Conservation (phyloP, 2,113 vertebrate genomes). For the Sinosuthora webbiana region DNA sequence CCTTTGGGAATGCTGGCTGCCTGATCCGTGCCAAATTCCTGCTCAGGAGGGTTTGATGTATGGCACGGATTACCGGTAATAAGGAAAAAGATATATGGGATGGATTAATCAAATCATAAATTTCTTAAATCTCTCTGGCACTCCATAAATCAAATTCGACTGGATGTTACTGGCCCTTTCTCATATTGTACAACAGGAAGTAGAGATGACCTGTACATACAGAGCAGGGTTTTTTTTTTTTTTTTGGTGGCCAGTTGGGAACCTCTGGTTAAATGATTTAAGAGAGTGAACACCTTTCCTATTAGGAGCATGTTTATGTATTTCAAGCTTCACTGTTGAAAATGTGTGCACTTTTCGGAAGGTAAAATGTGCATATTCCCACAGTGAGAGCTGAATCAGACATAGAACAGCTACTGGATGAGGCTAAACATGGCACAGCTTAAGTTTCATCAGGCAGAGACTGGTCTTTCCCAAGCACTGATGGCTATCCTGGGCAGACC, state of each 20-base stretch:
- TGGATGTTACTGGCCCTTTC: neutral
- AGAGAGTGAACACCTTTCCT: neutral
- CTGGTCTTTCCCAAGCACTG: neutral
- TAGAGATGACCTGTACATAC: neutral
- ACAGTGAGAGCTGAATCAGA: neutral
- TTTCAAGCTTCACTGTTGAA: neutral
- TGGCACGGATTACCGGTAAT: constrained; percentile 39
- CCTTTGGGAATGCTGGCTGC: neutral
- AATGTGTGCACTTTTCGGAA: accelerated
- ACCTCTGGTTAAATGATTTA: neutral
- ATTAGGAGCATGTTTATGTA: neutral
- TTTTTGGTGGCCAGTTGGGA: neutral
- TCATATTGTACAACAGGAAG: neutral
- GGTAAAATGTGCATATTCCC: neutral
- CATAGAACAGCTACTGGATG: neutral
- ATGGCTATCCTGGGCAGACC: neutral
- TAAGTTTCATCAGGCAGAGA: neutral
- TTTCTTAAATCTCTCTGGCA: constrained; percentile 47
- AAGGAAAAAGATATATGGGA: constrained; percentile 56
- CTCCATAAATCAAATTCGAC: constrained; percentile 29
- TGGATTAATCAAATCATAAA: constrained; percentile 63
- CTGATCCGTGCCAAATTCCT: neutral
- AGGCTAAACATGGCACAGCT: neutral
- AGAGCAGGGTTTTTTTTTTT: neutral
- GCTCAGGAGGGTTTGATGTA: constrained; percentile 11